A percentile compares a stretch with the other conserved stretches of the same genome.
These are phyloP conservation scores for Neopipo cinnamomea DNA, from an alignment of 2,113 vertebrate genomes.

Conservation along the genomic window DNA sequence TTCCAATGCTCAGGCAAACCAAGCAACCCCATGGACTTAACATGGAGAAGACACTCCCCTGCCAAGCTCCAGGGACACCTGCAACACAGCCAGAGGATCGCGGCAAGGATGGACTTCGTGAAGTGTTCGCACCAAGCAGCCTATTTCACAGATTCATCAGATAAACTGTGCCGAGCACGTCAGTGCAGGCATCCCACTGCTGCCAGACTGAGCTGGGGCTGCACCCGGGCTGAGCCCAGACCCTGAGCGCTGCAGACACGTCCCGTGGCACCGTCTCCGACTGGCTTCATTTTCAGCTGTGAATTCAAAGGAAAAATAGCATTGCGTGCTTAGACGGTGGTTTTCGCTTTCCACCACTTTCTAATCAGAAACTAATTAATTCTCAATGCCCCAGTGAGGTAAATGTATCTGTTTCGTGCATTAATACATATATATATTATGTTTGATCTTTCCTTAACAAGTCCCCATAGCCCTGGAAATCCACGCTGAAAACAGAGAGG, in stretches of 20 bases:
- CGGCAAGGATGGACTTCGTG: accelerated
- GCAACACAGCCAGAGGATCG: not conserved
- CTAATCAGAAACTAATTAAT: slow-evolving; percentile 65
- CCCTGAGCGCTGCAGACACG: accelerated
- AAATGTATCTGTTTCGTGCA: slow-evolving; percentile 69
- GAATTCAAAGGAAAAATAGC: not conserved
- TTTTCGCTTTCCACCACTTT: slow-evolving; percentile 38
- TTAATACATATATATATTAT: slow-evolving; percentile 62
- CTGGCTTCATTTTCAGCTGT: not conserved
- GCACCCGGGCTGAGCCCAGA: not conserved
- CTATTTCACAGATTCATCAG: accelerated
- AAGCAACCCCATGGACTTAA: accelerated
- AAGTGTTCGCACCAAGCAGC: not conserved
- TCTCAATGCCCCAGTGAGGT: slow-evolving; percentile 65
- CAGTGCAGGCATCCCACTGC: not conserved
- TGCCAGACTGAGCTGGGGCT: not conserved
- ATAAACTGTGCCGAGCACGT: accelerated
- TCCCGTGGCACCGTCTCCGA: accelerated
- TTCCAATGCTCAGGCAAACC: accelerated
- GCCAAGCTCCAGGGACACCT: not conserved
- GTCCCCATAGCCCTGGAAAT: slow-evolving; percentile 64
- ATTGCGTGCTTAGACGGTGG: not conserved
- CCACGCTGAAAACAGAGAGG: not conserved
- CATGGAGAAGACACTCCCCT: not conserved
- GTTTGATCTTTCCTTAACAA: slow-evolving; percentile 74